A percentile compares a stretch with the other conserved stretches of the same genome.
Evolutionary conservation across 2,888 invertebrate genomes (phyloP).

Genomic region (Amblyjoppa fuscipennis): DNA sequence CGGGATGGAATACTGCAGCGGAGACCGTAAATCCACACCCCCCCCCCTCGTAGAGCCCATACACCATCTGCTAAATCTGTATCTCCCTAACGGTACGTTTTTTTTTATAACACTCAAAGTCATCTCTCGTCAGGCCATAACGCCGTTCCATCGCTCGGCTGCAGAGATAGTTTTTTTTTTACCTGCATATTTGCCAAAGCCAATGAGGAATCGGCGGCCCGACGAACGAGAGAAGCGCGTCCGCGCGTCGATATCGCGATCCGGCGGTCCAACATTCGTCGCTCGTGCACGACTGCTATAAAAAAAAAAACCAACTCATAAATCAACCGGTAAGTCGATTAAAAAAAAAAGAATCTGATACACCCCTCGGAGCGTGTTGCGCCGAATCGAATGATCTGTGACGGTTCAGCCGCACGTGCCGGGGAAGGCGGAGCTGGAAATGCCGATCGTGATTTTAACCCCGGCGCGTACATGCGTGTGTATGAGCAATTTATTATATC

Average conservation of each 20-base stretch:
- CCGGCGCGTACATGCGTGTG: neutral
- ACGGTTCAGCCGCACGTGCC: neutral
- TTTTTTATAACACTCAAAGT: slow-evolving; percentile 27
- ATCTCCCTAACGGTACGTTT: slow-evolving; percentile 66
- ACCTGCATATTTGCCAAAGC: neutral
- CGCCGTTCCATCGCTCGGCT: neutral
- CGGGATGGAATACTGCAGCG: slow-evolving; percentile 39
- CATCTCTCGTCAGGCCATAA: neutral
- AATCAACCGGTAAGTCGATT: slow-evolving; percentile 6
- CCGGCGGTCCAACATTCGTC: neutral
- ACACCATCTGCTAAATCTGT: slow-evolving; percentile 68
- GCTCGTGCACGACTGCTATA: neutral
- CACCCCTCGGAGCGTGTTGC: neutral
- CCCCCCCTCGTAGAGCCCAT: slow-evolving; percentile 8
- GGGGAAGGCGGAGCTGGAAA: neutral
- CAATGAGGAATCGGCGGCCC: neutral
- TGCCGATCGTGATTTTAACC: slow-evolving; percentile 29
- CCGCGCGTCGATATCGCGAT: neutral
- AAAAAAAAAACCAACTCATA: neutral
- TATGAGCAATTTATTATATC: slow-evolving; percentile 51
- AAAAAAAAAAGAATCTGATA: slow-evolving; percentile 4
- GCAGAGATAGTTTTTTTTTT: neutral
- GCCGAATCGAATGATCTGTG: slow-evolving; percentile 17
- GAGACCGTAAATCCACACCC: slow-evolving; percentile 52
- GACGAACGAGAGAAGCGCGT: neutral